Evolutionary conservation across 1,140 invertebrate species (phyloP), one percentile per base, ranked within the genome.

Genomic region (Rhagoletis zephyria): DNA sequence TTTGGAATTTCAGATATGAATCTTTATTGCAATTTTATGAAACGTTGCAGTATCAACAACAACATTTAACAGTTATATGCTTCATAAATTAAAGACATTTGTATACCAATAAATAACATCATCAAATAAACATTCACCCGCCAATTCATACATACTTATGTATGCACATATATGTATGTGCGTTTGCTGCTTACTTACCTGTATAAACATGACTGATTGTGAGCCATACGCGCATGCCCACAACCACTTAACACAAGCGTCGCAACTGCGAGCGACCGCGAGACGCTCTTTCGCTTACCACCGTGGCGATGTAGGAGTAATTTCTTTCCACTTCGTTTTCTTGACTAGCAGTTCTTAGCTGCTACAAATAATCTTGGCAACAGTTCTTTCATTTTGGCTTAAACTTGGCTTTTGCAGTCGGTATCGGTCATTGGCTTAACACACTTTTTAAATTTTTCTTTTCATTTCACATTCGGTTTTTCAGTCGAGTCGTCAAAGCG

Each of bases 351-450:
- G 9, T 48, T 45, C 0, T 74, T 74, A 74, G 14, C 48, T 30
- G 74, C 74, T 56, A 56, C 45, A 9, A 48, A 1, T 56, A 30
- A 19, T 81, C 74, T 56, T 56, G 48, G 67, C 67, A 74, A 81
- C n/a, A 70, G 45, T 56, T 81, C n/a, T 81, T 81, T 59, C n/a
- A 30, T 30, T 51, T 81, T 81, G 74, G 56, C n/a, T 87, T 87
- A 56, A 59, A 45, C 12, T 56, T 67, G 65, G 42, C 63, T 87
- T 70, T 63, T 89, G 89, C 89, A 88, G 91, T 90, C 90, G 90
- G 91, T 92, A 90, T 92, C 91, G 91, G 91, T 92, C 91, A 92
- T 92, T 92, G 91, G 91, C 91, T 92, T 92, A 92, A 90, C 91
- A 92, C 90, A 92, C 91, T 92, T 92, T 81, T 42, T 42, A 81